Evolutionary conservation across 2,888 invertebrate species (phyloP), one percentile per base, ranked within the genome.

Genomic region (Eudemis profundana): DNA sequence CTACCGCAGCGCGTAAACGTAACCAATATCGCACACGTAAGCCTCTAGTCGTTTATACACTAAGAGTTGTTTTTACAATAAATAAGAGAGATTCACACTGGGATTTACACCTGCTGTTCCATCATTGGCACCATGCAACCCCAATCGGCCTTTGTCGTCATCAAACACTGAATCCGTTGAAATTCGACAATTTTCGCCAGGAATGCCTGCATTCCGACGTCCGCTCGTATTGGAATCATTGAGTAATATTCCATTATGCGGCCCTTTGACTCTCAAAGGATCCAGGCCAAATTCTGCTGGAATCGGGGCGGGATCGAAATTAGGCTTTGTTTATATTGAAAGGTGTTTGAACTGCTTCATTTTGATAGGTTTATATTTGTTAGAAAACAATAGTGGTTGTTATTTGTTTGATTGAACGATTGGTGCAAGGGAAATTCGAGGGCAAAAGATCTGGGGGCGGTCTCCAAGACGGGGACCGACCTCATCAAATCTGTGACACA

Each of bases 281-380:
- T 21, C 54, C n/a, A n/a, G 54, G 17, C 40, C 56, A 42, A 36
- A 53, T 33, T 33, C 8, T 2, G 33, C 33, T 8, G 33, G 33
- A 33, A 33, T 10, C 2, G 8, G 33, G 8, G 33, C 8, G 8
- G 33, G 8, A 33, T 10, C 10, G 33, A 33, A 33, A 33, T 33
- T 8, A 33, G 5, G 33, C 10, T 33, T 8, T 33, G 33, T 33
- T 33, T 23, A 33, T 33, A 33, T 33, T 33, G 33, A 33, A 23
- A 4, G 3, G 23, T 23, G 5, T 33, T 33, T 7, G 8, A 33
- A 33, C 10, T 8, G 33, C 33, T 33, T 8, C 8, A 4, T 10
- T 33, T 33, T 33, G 33, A 33, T 33, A 33, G 33, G 33, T 8
- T 33, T n/a, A n/a, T n/a, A n/a, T 8, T 33, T 5, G 8, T 10